Evolutionary conservation across 2,113 vertebrate species (phyloP).

Genomic region (Archocentrus centrarchus): DNA sequence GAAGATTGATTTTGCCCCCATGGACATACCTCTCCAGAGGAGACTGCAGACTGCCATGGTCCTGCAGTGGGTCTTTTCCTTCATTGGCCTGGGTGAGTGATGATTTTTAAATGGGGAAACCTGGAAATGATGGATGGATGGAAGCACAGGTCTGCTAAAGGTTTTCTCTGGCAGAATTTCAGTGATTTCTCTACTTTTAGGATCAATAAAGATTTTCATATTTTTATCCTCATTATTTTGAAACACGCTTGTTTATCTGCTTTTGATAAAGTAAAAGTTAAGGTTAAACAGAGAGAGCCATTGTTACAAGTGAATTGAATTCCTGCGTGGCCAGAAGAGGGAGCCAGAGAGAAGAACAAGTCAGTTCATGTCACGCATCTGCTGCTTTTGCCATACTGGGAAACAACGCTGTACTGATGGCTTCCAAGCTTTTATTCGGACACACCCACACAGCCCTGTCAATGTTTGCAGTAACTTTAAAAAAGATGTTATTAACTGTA

Average conservation of each 20-base stretch:
- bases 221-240: neutral
- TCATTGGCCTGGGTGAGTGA: constrained; percentile 85
- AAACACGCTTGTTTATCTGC: neutral
- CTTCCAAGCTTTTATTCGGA: neutral
- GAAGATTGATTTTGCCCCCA: constrained; percentile 85
- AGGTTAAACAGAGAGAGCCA: neutral
- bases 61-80: constrained; percentile 86
- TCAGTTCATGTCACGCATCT: neutral
- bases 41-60: constrained; percentile 85
- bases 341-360: neutral
- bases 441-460: neutral
- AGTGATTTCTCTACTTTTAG: too few relatives aligned
- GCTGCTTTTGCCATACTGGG: neutral
- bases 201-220: neutral
- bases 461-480: neutral
- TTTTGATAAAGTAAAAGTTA: neutral
- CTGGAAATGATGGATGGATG: neutral
- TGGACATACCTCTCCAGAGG: constrained; percentile 73
- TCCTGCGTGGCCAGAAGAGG: neutral
- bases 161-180: too few relatives aligned
- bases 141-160: neutral
- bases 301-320: neutral
- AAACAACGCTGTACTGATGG: neutral
- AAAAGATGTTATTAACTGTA: neutral
- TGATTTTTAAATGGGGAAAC: neutral